phyloP scores from a whole-genome alignment of 92 coral and sea anemone species.

The Zoanthus solanderi region DNA sequence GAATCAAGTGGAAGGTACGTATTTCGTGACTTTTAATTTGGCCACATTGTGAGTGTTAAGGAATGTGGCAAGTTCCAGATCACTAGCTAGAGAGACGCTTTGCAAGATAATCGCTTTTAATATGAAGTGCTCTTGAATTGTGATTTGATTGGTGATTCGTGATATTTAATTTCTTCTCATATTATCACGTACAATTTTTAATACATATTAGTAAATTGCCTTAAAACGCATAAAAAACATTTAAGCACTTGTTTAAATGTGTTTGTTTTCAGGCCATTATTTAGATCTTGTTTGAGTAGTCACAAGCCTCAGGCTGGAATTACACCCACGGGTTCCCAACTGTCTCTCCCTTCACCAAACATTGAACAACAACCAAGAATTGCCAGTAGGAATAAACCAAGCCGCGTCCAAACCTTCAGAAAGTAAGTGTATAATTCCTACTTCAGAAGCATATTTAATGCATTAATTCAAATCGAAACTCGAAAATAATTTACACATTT shows the following conservation, averaged over 20 bases:
- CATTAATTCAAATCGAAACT: neutral
- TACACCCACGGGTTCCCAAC: slow-evolving; percentile 15
- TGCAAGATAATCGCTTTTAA: neutral
- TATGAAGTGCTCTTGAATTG: neutral
- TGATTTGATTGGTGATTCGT: neutral
- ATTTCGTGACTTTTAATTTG: neutral
- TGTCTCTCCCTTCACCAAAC: slow-evolving; percentile 22
- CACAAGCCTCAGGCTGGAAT: slow-evolving; percentile 3
- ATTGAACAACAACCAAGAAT: slow-evolving; percentile 22
- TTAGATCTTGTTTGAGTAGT: slow-evolving; percentile 35
- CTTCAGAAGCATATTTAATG: neutral
- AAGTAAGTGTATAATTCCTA: slow-evolving; percentile 65
- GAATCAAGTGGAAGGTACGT: slow-evolving; percentile 37
- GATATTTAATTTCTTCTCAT: neutral
- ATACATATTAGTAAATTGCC: neutral
- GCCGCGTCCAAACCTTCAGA: slow-evolving; percentile 71
- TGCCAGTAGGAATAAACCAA: slow-evolving; percentile 49
- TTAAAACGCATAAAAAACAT: slow-evolving; percentile 8
- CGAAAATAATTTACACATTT: neutral
- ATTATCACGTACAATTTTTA: neutral
- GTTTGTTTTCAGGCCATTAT: slow-evolving; percentile 23
- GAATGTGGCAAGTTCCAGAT: slow-evolving; percentile 16
- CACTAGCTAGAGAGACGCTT: neutral
- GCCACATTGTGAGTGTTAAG: neutral
- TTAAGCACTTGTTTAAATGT: neutral